Percentiles rank a stretch among this genome's conserved stretches.
phyloP scores from a whole-genome alignment of 2,797 vertebrate genomes.

The Myotis pilosus region DNA sequence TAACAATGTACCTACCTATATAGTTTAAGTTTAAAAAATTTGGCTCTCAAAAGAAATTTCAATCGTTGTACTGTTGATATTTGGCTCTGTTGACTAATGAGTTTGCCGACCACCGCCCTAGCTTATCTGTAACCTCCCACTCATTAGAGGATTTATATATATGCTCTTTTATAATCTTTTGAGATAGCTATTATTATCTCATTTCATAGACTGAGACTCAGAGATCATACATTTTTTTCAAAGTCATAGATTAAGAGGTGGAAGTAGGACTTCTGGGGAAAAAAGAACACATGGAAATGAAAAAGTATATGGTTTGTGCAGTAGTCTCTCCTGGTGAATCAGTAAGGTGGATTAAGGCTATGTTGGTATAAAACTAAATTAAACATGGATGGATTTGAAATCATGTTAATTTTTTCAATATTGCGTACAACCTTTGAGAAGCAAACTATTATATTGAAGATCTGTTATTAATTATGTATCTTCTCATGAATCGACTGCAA shows the following conservation, averaged over 20 bases:
- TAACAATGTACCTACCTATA: too few relatives aligned
- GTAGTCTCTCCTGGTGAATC: not conserved
- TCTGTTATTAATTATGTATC: not conserved
- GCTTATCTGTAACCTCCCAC: not conserved
- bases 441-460: conserved; percentile 1
- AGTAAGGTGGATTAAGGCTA: not conserved
- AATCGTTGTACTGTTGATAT: too few relatives aligned
- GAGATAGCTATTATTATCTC: not conserved
- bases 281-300: not conserved
- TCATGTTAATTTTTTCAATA: not conserved
- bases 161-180: not conserved
- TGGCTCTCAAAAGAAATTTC: too few relatives aligned
- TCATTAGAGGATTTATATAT: not conserved
- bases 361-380: not conserved
- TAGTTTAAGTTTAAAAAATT: too few relatives aligned
- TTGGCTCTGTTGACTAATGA: too few relatives aligned
- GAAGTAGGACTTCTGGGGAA: not conserved
- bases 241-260: not conserved
- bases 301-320: not conserved
- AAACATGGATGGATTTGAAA: not conserved
- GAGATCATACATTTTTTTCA: not conserved
- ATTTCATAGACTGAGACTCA: conserved; percentile 8
- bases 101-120: too few relatives aligned
- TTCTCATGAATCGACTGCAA: not conserved
- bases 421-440: not conserved